Percentiles rank a stretch among this genome's conserved stretches.
Conservation (phyloP, 1,140 invertebrate genomes). For the Liolophura sinensis region DNA sequence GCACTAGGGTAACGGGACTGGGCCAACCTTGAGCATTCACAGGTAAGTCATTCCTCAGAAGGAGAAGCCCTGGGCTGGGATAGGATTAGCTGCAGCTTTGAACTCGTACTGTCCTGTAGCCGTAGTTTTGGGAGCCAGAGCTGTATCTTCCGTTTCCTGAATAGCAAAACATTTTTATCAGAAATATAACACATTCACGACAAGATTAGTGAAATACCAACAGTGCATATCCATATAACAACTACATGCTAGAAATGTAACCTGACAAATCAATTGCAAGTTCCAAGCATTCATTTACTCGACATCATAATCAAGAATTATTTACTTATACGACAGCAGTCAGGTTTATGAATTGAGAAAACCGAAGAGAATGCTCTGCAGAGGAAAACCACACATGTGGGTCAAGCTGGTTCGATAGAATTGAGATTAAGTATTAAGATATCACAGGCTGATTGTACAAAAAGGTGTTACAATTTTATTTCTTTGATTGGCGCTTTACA, state of each 20-base stretch:
- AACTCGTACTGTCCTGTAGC: slow-evolving; percentile 69
- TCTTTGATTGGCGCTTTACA: not conserved
- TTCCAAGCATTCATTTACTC: not conserved
- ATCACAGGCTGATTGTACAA: too few species aligned
- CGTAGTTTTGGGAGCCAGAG: slow-evolving; percentile 76
- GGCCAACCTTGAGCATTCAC: too few species aligned
- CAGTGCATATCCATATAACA: not conserved
- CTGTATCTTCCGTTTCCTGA: slow-evolving; percentile 77
- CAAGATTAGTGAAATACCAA: slow-evolving; percentile 1
- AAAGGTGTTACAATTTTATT: slow-evolving; percentile 3
- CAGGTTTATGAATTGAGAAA: too few species aligned
- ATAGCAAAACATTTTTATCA: slow-evolving; percentile 1
- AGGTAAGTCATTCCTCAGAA: slow-evolving; percentile 33
- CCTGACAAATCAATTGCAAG: not conserved
- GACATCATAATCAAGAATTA: not conserved
- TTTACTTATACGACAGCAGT: not conserved
- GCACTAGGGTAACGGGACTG: too few species aligned
- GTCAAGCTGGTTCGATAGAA: too few species aligned
- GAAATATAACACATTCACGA: slow-evolving; percentile 58
- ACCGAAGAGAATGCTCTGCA: too few species aligned
- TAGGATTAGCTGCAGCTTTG: slow-evolving; percentile 35
- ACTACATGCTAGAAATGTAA: not conserved
- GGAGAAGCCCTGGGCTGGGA: slow-evolving; percentile 41
- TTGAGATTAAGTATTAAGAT: too few species aligned
- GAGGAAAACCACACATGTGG: too few species aligned